phyloP scores from a whole-genome alignment of 2,888 invertebrate genomes.

The Vanessa cardui region DNA sequence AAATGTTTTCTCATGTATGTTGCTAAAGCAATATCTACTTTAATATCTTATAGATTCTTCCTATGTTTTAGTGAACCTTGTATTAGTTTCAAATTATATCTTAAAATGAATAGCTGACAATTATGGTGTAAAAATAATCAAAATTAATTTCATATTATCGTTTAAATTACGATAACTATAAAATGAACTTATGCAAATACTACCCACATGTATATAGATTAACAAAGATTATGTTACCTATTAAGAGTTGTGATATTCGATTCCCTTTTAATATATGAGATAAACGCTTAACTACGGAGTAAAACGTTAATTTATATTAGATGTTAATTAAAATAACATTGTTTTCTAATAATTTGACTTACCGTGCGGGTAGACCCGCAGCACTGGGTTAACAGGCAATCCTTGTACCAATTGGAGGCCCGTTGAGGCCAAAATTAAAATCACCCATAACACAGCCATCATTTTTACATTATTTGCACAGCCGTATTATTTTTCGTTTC shows the following conservation, averaged over 20 bases:
- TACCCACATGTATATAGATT: slow-evolving; percentile 7
- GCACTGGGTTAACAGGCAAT: slow-evolving; percentile 74
- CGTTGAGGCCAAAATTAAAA: slow-evolving; percentile 76
- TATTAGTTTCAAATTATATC: no score
- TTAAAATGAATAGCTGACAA: no score
- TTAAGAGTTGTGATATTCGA: not conserved
- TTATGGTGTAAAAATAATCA: no score
- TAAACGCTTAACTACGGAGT: not conserved
- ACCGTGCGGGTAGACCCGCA: slow-evolving; percentile 78
- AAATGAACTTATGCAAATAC: slow-evolving; percentile 7
- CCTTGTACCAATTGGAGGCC: slow-evolving; percentile 71
- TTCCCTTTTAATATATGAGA: not conserved
- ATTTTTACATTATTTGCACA: slow-evolving; percentile 79
- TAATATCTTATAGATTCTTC: no score
- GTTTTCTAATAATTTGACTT: slow-evolving; percentile 57
- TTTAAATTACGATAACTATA: not conserved
- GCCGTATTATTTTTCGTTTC: slow-evolving; percentile 75
- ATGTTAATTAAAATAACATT: slow-evolving; percentile 41
- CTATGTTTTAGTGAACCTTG: no score
- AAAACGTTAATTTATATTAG: not conserved
- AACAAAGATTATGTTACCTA: not conserved
- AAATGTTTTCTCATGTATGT: no score
- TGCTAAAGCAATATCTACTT: no score
- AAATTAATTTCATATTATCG: no score
- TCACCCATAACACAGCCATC: slow-evolving; percentile 76